phyloP scores from a whole-genome alignment of 2,888 invertebrate genomes.

The Eustalomyia histrio region DNA sequence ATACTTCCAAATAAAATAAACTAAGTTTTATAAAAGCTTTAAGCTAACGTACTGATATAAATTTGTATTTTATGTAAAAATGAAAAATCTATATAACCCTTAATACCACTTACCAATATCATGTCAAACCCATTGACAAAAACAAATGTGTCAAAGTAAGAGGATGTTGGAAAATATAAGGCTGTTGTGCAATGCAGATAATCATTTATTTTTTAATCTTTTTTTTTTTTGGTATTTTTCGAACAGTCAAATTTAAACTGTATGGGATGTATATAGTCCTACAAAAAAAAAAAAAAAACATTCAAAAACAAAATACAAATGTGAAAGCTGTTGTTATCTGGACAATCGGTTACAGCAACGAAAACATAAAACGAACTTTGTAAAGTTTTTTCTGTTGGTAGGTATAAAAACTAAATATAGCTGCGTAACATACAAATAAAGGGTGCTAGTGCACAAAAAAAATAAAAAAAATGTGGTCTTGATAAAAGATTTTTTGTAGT shows the following conservation, averaged over 20 bases:
- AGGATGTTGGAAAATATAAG: constrained; percentile 47
- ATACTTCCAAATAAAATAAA: no score
- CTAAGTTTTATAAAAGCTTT: no score
- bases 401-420: no score
- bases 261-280: not conserved
- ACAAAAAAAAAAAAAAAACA: constrained; percentile 11
- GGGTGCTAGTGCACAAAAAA: constrained; percentile 1
- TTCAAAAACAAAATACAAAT: not conserved
- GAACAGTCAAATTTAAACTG: not conserved
- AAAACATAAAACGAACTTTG: not conserved
- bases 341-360: not conserved
- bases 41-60: no score
- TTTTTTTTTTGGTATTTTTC: constrained; percentile 28
- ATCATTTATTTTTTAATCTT: constrained; percentile 1
- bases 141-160: constrained; percentile 40
- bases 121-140: constrained; percentile 1
- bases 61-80: no score
- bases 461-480: constrained; percentile 8
- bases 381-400: not conserved
- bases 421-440: constrained; percentile 23
- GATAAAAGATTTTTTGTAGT: constrained; percentile 17
- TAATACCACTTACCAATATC: not conserved
- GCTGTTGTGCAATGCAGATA: constrained; percentile 55
- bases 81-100: not conserved
- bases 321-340: constrained; percentile 26